Evolutionary conservation across 2,888 invertebrate genomes (phyloP).

Genomic region (Galerucella calmariensis): DNA sequence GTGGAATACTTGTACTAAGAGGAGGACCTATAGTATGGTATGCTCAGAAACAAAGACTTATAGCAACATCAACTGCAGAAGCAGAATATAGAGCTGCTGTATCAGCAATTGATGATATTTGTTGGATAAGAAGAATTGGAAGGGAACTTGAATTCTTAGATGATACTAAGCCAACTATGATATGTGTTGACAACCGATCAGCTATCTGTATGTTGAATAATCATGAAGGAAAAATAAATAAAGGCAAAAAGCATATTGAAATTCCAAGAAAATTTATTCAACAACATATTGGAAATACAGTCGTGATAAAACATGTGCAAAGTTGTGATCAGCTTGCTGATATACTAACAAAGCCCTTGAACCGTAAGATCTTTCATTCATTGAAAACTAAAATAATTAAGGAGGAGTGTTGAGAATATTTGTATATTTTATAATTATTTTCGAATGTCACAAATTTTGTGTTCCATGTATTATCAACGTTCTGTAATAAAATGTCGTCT

Average conservation of each 20-base stretch:
- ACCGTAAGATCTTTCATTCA: constrained; percentile 26
- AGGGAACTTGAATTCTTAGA: constrained; percentile 45
- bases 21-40: constrained; percentile 54
- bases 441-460: too few species aligned
- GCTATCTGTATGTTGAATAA: constrained; percentile 54
- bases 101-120: constrained; percentile 51
- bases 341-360: constrained; percentile 30
- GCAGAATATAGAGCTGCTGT: constrained; percentile 55
- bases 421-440: too few species aligned
- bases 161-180: constrained; percentile 9
- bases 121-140: constrained; percentile 51
- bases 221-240: constrained; percentile 52
- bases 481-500: too few species aligned
- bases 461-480: too few species aligned
- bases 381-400: constrained; percentile 25
- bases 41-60: too few species aligned
- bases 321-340: constrained; percentile 51
- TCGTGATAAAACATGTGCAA: constrained; percentile 46
- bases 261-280: constrained; percentile 53
- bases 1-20: constrained; percentile 48
- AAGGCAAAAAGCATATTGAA: constrained; percentile 55
- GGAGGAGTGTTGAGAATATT: constrained; percentile 22
- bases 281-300: constrained; percentile 50
- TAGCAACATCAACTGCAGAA: constrained; percentile 44
- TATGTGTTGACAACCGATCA: constrained; percentile 51